Conservation (phyloP, 2,888 invertebrate genomes). For the Acleris sparsana region DNA sequence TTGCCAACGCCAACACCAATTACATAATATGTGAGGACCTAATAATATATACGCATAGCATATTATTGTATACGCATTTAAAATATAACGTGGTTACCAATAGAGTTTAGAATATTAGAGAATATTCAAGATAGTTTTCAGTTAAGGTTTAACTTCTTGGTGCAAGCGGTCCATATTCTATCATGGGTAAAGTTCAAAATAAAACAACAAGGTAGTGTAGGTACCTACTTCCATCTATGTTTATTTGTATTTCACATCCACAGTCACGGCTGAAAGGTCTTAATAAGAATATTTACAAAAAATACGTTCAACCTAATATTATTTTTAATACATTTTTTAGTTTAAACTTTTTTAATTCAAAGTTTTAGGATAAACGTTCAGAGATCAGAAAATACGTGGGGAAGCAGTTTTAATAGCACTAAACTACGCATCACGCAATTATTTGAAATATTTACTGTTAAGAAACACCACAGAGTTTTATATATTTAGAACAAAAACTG, state of each 20-base stretch:
- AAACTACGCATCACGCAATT: conserved; percentile 11
- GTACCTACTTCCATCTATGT: conserved; percentile 27
- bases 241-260: conserved; percentile 37
- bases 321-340: conserved; percentile 30
- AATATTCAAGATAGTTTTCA: too few species aligned
- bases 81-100: too few species aligned
- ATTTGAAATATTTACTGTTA: conserved; percentile 1
- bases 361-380: conserved; percentile 21
- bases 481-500: too few species aligned
- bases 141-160: too few species aligned
- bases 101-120: too few species aligned
- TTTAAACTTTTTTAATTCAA: conserved; percentile 21
- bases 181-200: conserved; percentile 5
- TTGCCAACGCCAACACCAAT: too few species aligned
- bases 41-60: too few species aligned
- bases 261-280: conserved; percentile 25
- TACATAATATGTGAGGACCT: too few species aligned
- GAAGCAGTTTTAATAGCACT: conserved; percentile 5
- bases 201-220: conserved; percentile 27
- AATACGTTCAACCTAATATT: conserved; percentile 30
- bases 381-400: conserved; percentile 29
- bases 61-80: too few species aligned
- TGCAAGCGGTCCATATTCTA: too few species aligned
- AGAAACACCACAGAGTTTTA: not conserved
- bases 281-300: conserved; percentile 35